Evolutionary conservation across 2,797 vertebrate genomes (phyloP).

Genomic region (Eulemur mongoz): DNA sequence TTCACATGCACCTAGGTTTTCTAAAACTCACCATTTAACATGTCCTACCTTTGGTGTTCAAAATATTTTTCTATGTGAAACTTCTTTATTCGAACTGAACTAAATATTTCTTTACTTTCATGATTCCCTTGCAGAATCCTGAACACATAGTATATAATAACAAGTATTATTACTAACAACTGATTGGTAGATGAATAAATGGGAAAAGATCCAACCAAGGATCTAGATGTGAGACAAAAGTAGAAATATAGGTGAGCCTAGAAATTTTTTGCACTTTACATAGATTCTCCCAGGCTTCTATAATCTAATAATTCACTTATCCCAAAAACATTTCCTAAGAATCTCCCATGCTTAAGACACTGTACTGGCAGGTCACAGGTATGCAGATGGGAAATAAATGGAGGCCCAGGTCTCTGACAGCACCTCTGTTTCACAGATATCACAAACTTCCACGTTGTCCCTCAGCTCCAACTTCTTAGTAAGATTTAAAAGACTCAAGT

Average conservation of each 20-base stretch:
- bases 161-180: neutral
- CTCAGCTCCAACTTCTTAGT: neutral
- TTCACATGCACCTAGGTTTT: neutral
- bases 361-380: neutral
- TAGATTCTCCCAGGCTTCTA: neutral
- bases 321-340: conserved; percentile 14
- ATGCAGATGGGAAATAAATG: neutral
- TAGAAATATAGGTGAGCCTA: neutral
- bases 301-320: conserved; percentile 7
- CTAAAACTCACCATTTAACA: neutral
- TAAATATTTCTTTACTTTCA: neutral
- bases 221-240: neutral
- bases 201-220: neutral
- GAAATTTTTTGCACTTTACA: neutral
- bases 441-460: neutral
- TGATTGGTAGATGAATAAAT: neutral
- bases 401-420: neutral
- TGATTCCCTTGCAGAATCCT: neutral
- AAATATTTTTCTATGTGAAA: neutral
- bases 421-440: neutral
- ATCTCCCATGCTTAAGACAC: neutral
- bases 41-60: neutral
- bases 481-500: neutral
- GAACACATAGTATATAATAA: neutral
- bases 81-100: neutral